These are phyloP conservation scores for Centruroides vittatus DNA, from an alignment of 1,140 invertebrate species.

Conservation along the genomic window DNA sequence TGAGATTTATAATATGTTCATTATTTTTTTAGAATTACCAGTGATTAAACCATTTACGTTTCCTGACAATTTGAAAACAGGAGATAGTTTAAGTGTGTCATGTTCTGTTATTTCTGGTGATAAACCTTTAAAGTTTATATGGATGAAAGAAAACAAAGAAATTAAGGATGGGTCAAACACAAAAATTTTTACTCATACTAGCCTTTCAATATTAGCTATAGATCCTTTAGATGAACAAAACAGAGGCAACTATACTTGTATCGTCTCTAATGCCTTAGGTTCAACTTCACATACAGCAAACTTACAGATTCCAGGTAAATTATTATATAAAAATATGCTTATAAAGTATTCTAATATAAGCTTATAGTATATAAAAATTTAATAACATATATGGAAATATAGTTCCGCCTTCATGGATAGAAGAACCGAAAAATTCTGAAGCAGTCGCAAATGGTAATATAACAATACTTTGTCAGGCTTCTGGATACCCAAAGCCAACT, in stretches of 20 bases:
- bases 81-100: slow-evolving; percentile 3
- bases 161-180: background rate
- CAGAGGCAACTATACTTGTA: slow-evolving; percentile 45
- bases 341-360: too few species aligned
- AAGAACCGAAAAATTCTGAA: slow-evolving; percentile 70
- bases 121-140: slow-evolving; percentile 8
- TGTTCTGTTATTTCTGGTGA: slow-evolving; percentile 5
- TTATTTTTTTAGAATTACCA: slow-evolving; percentile 5
- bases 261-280: slow-evolving; percentile 34
- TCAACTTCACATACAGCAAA: background rate
- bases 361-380: too few species aligned
- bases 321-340: slow-evolving; percentile 22
- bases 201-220: background rate
- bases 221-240: slow-evolving; percentile 20
- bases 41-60: slow-evolving; percentile 9
- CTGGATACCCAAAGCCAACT: slow-evolving; percentile 69
- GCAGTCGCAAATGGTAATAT: slow-evolving; percentile 69
- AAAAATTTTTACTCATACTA: background rate
- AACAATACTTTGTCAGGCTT: slow-evolving; percentile 71
- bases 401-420: slow-evolving; percentile 62
- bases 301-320: slow-evolving; percentile 58
- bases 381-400: too few species aligned
- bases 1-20: too few species aligned
- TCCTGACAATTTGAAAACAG: slow-evolving; percentile 3
- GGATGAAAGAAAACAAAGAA: slow-evolving; percentile 8